These are phyloP conservation scores for Thunnus maccoyii DNA, from an alignment of 2,113 vertebrate species.

Conservation along the genomic window DNA sequence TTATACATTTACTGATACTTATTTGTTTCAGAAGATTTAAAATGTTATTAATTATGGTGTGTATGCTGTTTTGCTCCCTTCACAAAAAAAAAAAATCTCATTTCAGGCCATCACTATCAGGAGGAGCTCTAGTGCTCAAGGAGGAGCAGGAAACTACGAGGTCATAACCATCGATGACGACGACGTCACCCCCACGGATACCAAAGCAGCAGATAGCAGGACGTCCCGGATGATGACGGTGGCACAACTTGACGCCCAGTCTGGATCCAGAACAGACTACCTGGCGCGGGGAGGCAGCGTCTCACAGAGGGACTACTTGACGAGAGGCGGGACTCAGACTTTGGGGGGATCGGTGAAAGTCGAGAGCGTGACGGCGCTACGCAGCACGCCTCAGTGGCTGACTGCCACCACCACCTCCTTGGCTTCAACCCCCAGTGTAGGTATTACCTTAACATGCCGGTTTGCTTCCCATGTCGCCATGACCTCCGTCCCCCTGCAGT, in stretches of 20 bases:
- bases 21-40: neutral
- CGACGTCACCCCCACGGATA: conserved; percentile 32
- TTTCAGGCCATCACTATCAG: conserved; percentile 76
- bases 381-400: conserved; percentile 80
- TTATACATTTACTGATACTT: neutral
- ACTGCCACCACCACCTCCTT: conserved; percentile 55
- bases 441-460: conserved; percentile 25
- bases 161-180: conserved; percentile 78
- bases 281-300: conserved; percentile 85
- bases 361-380: conserved; percentile 85
- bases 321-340: conserved; percentile 86
- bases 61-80: no score
- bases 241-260: conserved; percentile 63
- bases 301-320: conserved; percentile 80
- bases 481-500: no score
- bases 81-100: neutral
- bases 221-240: conserved; percentile 55
- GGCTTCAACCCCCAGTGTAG: conserved; percentile 66
- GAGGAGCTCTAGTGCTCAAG: conserved; percentile 80
- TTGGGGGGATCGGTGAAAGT: conserved; percentile 79
- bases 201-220: conserved; percentile 57
- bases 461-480: neutral
- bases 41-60: no score
- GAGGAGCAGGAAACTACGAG: conserved; percentile 73
- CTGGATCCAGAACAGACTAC: conserved; percentile 83